These are phyloP conservation scores for Trachops cirrhosus DNA, from an alignment of 2,797 vertebrate genomes.

Conservation along the genomic window DNA sequence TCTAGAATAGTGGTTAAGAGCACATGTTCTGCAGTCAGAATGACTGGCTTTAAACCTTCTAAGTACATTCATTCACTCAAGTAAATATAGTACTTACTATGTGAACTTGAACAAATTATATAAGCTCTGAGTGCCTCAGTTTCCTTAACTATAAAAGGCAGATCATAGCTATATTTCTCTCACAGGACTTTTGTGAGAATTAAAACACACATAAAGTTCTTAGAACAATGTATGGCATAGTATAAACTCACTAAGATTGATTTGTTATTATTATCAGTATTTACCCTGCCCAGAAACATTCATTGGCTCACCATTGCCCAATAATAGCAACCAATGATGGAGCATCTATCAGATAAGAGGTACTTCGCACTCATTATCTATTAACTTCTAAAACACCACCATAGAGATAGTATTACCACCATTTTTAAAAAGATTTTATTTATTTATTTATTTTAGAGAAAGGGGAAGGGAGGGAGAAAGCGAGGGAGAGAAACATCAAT, in stretches of 20 bases:
- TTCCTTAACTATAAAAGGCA: not conserved
- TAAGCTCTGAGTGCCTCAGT: not conserved
- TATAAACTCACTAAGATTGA: slow-evolving; percentile 1
- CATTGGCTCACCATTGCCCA: not conserved
- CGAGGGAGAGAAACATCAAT: too few relatives aligned
- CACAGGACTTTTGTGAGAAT: not conserved
- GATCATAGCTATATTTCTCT: not conserved
- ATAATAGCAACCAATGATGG: not conserved
- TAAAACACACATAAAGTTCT: slow-evolving; percentile 14
- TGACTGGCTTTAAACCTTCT: not conserved
- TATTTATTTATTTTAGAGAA: too few relatives aligned
- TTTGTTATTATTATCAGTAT: not conserved
- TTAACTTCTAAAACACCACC: not conserved
- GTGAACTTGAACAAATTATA: not conserved
- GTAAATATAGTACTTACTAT: not conserved
- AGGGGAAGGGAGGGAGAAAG: too few relatives aligned
- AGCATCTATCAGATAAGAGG: not conserved
- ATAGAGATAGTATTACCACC: not conserved
- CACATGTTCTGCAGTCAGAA: not conserved
- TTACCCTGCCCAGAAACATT: not conserved
- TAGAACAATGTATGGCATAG: not conserved
- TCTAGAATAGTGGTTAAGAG: not conserved
- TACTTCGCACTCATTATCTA: not conserved
- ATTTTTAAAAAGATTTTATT: not conserved
- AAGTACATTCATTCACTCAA: not conserved